Evolutionary conservation across 2,888 invertebrate genomes (phyloP).

Genomic region (Bembecia ichneumoniformis): DNA sequence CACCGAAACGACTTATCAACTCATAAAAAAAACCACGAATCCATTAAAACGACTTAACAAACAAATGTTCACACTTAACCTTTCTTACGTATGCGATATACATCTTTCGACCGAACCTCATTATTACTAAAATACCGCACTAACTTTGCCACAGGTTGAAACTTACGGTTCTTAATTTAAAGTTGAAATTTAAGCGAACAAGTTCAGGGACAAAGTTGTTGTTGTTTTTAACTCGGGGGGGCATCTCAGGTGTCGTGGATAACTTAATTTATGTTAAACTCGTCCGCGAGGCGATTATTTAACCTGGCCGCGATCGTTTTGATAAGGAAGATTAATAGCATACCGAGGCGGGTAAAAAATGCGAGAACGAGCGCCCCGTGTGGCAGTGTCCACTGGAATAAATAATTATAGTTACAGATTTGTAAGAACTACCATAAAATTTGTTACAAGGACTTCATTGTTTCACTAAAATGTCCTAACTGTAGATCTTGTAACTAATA

Average conservation of each 20-base stretch:
- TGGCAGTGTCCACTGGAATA: conserved; percentile 31
- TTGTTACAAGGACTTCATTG: too few relatives aligned
- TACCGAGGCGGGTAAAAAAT: conserved; percentile 33
- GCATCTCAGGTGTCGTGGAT: conserved; percentile 66
- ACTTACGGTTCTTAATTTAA: conserved; percentile 8
- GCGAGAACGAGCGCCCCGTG: conserved; percentile 50
- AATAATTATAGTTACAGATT: neutral
- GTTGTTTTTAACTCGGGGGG: conserved; percentile 35
- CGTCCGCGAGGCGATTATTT: conserved; percentile 63
- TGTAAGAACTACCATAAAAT: too few relatives aligned
- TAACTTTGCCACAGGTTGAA: conserved; percentile 7
- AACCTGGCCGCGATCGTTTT: conserved; percentile 50
- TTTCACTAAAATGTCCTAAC: too few relatives aligned
- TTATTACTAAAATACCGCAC: conserved; percentile 41
- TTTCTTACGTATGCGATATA: conserved; percentile 61
- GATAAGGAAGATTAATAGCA: conserved; percentile 68
- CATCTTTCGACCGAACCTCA: conserved; percentile 62
- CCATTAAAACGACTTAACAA: conserved; percentile 68
- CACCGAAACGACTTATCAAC: conserved; percentile 57
- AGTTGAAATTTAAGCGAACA: conserved; percentile 16
- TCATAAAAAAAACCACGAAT: conserved; percentile 52
- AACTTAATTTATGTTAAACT: conserved; percentile 72
- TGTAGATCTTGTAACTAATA: too few relatives aligned
- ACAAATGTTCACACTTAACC: conserved; percentile 72
- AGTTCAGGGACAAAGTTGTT: neutral